Evolutionary conservation across 2,888 invertebrate genomes (phyloP), one percentile per base, ranked within the genome.

Genomic region (Andrena trimmerana): DNA sequence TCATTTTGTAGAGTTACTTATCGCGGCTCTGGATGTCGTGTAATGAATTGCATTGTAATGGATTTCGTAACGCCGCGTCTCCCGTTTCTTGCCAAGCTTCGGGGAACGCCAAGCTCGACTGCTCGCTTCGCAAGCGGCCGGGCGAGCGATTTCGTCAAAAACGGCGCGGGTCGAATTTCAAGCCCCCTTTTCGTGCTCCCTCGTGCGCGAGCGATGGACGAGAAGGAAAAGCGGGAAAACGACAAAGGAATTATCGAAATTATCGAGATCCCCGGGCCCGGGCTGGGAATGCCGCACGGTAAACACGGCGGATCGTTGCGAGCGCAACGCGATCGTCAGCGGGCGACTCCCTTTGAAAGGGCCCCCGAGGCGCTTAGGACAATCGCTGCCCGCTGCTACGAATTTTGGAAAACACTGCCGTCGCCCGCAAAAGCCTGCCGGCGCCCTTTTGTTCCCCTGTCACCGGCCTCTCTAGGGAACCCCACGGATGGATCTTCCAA

Each of bases 361-460:
- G 75, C 87, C 87, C 89, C 88, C 88, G 85, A 83, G 83, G 85
- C 78, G 89, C 84, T 83, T 78, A 82, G 90, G 89, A 92, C 91
- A 93, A 92, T 92, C 90, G 91, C 60, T 74, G 85, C 86, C 86
- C 87, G 89, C 87, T 88, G 91, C 87, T 90, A 91, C 86, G 91
- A 93, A 92, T 93, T 92, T 93, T 84, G 88, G 90, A 92, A 94
- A 94, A 94, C 91, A 93, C 86, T 90, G 88, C 87, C 83, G 20
- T 83, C 86, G 88, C 85, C 89, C 86, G 88, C 86, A 86, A 88
- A 88, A 89, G 91, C 89, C 86, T 90, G 87, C 89, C 77, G 81
- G 54, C 83, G 63, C 50, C 60, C 90, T 84, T 90, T 93, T 94
- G 93, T 94, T 86, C 86, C 87, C 86, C 91, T 92, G 93, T 93